A percentile compares a stretch with the other conserved stretches of the same genome.
These are phyloP conservation scores for Indicator indicator DNA, from an alignment of 2,113 vertebrate genomes.

Conservation along the genomic window DNA sequence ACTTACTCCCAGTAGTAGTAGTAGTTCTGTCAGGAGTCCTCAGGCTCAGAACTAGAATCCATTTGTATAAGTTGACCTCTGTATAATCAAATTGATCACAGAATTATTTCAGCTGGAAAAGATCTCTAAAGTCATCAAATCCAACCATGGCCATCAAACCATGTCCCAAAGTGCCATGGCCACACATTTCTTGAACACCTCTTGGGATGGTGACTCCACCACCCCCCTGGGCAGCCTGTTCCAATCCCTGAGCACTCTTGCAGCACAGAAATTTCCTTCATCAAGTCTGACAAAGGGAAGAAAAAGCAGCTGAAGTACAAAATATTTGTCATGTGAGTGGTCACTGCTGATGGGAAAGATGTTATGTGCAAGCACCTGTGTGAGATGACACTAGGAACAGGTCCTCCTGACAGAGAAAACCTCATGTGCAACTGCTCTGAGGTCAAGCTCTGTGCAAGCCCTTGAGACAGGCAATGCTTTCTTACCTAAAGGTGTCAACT, in stretches of 20 bases:
- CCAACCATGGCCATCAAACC: too few relatives aligned
- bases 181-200: too few relatives aligned
- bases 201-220: too few relatives aligned
- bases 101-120: too few relatives aligned
- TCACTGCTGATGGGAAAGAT: too few relatives aligned
- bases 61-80: too few relatives aligned
- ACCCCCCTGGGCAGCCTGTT: not conserved
- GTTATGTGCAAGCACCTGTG: constrained; percentile 17
- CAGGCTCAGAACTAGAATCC: too few relatives aligned
- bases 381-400: not conserved
- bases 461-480: constrained; percentile 2
- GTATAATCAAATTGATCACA: too few relatives aligned
- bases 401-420: constrained; percentile 6
- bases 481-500: not conserved
- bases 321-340: constrained; percentile 28
- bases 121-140: too few relatives aligned
- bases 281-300: constrained; percentile 12
- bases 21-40: too few relatives aligned
- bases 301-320: constrained; percentile 45
- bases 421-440: not conserved
- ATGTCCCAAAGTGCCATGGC: too few relatives aligned
- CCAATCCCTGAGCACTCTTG: constrained; percentile 20
- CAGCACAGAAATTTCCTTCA: not conserved
- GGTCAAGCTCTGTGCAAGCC: not conserved
- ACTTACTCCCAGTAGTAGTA: too few relatives aligned